phyloP scores from a whole-genome alignment of 1,140 invertebrate genomes.

The Euura lappo region DNA sequence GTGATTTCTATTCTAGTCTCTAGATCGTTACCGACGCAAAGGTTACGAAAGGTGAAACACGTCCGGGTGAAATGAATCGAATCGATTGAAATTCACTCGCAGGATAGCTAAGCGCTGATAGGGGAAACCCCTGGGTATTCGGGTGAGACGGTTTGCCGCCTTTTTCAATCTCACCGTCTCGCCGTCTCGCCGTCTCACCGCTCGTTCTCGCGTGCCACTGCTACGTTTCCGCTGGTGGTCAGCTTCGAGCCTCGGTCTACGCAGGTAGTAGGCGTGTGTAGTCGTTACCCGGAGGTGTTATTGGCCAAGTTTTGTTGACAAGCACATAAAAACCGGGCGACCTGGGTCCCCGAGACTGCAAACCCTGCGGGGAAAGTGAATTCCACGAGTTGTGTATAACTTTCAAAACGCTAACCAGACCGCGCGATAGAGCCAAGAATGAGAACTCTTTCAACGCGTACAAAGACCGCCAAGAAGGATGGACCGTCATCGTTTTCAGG shows the following conservation, averaged over 20 bases:
- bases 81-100: conserved; percentile 7
- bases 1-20: conserved; percentile 4
- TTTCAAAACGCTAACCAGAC: conserved; percentile 3
- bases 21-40: conserved; percentile 6
- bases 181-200: conserved; percentile 23
- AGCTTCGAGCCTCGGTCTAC: conserved; percentile 18
- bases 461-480: not conserved
- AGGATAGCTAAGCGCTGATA: not conserved
- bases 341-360: conserved; percentile 32
- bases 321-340: conserved; percentile 32
- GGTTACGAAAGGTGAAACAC: conserved; percentile 6
- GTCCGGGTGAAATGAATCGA: conserved; percentile 4
- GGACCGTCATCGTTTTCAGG: not conserved
- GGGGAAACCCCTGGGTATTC: not conserved
- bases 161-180: not conserved
- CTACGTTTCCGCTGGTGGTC: not conserved
- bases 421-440: not conserved
- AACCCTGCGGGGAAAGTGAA: conserved; percentile 38
- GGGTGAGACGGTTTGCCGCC: not conserved
- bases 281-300: conserved; percentile 24
- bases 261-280: conserved; percentile 20
- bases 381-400: conserved; percentile 24
- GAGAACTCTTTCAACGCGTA: not conserved
- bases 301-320: conserved; percentile 21
- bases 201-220: not conserved